Conservation (phyloP, 1,140 invertebrate species). For the Orussus abietinus region DNA sequence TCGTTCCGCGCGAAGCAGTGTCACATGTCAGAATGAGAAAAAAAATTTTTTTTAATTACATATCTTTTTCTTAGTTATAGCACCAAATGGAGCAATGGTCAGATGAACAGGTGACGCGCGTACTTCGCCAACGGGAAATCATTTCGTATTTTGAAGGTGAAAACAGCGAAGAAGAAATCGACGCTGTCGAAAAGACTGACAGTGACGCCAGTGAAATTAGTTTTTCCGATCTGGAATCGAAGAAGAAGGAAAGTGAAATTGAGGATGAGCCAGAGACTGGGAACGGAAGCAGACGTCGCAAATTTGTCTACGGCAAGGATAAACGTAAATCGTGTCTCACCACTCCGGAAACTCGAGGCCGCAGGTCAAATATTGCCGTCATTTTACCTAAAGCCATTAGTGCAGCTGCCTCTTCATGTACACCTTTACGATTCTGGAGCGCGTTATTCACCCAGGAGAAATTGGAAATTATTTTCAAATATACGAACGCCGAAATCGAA, state of each 20-base stretch:
- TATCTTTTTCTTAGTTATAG: constrained; percentile 1
- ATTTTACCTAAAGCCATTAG: constrained; percentile 5
- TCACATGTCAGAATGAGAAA: no score
- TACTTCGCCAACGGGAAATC: not conserved
- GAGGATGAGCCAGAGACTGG: constrained; percentile 1
- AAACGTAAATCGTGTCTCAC: constrained; percentile 6
- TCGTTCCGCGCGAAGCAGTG: no score
- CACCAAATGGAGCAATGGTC: constrained; percentile 1
- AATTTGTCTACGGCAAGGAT: constrained; percentile 9
- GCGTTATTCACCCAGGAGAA: no score
- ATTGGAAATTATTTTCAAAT: not conserved
- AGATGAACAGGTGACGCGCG: not conserved
- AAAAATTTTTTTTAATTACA: not conserved
- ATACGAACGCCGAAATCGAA: not conserved
- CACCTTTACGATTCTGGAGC: not conserved
- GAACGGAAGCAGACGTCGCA: not conserved
- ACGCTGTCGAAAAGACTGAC: constrained; percentile 5
- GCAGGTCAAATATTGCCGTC: constrained; percentile 2
- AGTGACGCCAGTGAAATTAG: constrained; percentile 3
- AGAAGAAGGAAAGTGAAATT: constrained; percentile 1
- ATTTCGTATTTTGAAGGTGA: constrained; percentile 8
- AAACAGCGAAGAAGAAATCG: constrained; percentile 9
- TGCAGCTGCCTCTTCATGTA: constrained; percentile 4
- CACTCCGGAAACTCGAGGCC: constrained; percentile 4
- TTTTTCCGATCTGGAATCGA: constrained; percentile 1